A percentile compares a stretch with the other conserved stretches of the same genome.
Conservation (phyloP, 2,113 vertebrate genomes). For the Entomyzon cyanotis region DNA sequence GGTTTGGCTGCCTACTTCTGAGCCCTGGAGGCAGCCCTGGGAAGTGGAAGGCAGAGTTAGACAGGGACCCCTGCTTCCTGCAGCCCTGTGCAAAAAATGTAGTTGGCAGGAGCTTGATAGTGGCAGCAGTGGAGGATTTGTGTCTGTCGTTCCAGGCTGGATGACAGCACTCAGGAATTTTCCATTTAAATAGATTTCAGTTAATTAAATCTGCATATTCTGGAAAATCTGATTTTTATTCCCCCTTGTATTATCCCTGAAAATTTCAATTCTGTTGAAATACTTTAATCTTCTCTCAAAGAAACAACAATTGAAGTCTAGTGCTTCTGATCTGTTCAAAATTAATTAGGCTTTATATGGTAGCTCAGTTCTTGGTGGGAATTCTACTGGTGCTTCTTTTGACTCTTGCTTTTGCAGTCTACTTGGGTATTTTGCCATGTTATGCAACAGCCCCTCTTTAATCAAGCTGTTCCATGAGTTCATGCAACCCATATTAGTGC, state of each 20-base stretch:
- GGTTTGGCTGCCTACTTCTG: background rate
- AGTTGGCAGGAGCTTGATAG: background rate
- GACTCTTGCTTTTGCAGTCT: background rate
- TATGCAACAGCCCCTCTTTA: background rate
- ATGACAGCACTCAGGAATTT: background rate
- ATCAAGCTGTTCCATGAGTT: background rate
- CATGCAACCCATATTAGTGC: background rate
- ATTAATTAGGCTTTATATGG: background rate
- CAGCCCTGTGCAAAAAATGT: background rate
- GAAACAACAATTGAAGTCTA: background rate
- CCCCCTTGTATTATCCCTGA: background rate
- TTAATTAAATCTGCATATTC: conserved; percentile 14
- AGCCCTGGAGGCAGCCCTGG: background rate
- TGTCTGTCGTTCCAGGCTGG: background rate
- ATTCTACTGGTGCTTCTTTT: background rate
- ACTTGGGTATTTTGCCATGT: background rate
- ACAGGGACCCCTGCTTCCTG: background rate
- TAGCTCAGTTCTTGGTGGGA: background rate
- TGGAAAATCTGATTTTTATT: conserved; percentile 8
- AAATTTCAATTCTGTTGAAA: background rate
- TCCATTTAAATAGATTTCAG: background rate
- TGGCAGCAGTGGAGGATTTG: background rate
- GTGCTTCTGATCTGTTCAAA: background rate
- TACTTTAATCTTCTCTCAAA: conserved; percentile 4
- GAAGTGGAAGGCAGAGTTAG: background rate